Percentiles rank a stretch among this genome's conserved stretches.
phyloP scores from a whole-genome alignment of 2,797 vertebrate species.

The Numenius phaeopus region DNA sequence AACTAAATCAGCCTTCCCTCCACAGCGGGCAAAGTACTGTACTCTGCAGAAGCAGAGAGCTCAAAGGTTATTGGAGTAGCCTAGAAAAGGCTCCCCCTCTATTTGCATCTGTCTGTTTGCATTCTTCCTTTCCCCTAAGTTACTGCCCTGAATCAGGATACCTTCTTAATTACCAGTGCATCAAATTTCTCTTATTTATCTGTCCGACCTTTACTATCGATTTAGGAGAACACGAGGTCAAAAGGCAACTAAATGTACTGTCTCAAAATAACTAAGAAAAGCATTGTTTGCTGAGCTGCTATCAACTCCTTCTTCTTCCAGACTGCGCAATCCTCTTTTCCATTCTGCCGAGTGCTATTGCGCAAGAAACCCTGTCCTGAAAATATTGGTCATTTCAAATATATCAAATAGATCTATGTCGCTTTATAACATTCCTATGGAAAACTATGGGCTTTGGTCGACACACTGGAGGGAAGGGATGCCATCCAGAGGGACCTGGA shows the following conservation, averaged over 20 bases:
- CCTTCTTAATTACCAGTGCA: constrained; percentile 22
- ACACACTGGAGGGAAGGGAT: no score
- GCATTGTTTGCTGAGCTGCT: neutral
- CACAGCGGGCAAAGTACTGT: neutral
- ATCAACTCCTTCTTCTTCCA: neutral
- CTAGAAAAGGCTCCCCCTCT: neutral
- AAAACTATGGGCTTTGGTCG: neutral
- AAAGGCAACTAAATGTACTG: neutral
- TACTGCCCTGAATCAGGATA: constrained; percentile 1
- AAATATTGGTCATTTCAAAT: neutral
- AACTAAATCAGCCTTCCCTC: neutral
- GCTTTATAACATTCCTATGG: neutral
- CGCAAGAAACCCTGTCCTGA: constrained; percentile 6
- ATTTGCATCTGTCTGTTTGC: neutral
- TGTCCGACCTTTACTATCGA: neutral
- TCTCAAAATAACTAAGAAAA: constrained; percentile 11
- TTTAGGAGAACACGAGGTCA: constrained; percentile 28
- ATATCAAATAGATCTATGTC: neutral
- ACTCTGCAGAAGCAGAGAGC: neutral
- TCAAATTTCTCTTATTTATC: constrained; percentile 22
- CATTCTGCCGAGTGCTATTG: constrained; percentile 24
- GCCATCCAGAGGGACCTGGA: no score
- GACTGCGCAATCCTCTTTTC: neutral
- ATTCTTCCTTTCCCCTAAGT: constrained; percentile 13
- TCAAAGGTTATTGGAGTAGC: neutral